Percentiles rank a stretch among this genome's conserved stretches.
Evolutionary conservation across 2,888 invertebrate species (phyloP).

Genomic region (Polymixis flavicincta): DNA sequence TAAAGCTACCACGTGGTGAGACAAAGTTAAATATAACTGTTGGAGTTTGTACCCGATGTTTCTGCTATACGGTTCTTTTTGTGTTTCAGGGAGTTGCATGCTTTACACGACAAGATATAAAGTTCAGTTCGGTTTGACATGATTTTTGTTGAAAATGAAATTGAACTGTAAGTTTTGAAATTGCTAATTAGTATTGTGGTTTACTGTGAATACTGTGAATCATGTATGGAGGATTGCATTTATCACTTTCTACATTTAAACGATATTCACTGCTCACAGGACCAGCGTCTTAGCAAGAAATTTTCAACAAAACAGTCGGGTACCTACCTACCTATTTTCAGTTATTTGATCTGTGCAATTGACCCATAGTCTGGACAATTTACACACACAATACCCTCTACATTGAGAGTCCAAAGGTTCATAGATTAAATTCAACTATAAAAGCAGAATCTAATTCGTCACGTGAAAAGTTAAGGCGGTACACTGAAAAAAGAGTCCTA

Average conservation of each 20-base stretch:
- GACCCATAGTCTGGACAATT: constrained; percentile 56
- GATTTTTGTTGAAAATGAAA: constrained; percentile 35
- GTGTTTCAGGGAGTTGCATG: constrained; percentile 20
- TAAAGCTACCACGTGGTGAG: constrained; percentile 65
- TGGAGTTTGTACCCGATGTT: constrained; percentile 71
- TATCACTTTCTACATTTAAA: constrained; percentile 8
- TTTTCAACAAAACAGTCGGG: neutral
- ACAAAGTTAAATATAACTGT: constrained; percentile 72
- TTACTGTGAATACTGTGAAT: constrained; percentile 33
- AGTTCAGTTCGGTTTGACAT: constrained; percentile 14
- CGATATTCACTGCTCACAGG: neutral
- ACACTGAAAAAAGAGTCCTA: constrained; percentile 42
- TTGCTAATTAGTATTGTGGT: constrained; percentile 22
- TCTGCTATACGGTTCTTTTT: constrained; percentile 22
- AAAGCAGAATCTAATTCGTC: constrained; percentile 57
- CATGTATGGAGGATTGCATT: neutral
- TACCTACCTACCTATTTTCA: too few species aligned
- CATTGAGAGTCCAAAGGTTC: constrained; percentile 65
- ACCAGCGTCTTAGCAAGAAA: neutral
- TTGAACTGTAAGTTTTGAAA: constrained; percentile 32
- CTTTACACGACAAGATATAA: constrained; percentile 1
- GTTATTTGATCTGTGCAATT: constrained; percentile 54
- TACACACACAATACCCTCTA: constrained; percentile 49
- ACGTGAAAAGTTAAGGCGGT: constrained; percentile 50
- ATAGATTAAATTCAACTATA: constrained; percentile 61